phyloP scores from a whole-genome alignment of 1,140 invertebrate genomes.

The Platorchestia sp. region DNA sequence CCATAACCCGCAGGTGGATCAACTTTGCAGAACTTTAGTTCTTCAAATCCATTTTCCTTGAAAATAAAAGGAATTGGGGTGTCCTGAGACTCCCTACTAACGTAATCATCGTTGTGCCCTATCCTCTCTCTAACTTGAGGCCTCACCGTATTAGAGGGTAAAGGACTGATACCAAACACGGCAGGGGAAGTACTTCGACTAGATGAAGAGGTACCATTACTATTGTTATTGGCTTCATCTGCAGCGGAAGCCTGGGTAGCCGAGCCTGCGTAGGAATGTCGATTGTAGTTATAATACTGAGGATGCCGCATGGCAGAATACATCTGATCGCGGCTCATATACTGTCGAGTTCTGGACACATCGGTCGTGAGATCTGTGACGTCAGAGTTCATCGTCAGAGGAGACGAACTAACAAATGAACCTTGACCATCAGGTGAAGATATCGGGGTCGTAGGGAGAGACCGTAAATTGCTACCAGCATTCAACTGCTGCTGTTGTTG shows the following conservation, averaged over 20 bases:
- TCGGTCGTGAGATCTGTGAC: slow-evolving; percentile 65
- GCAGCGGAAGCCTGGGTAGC: slow-evolving; percentile 38
- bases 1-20: slow-evolving; percentile 51
- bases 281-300: slow-evolving; percentile 65
- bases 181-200: slow-evolving; percentile 66
- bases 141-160: slow-evolving; percentile 63
- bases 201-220: slow-evolving; percentile 62
- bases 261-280: slow-evolving; percentile 47
- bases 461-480: slow-evolving; percentile 59
- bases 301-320: slow-evolving; percentile 67
- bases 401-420: slow-evolving; percentile 61
- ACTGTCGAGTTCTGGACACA: slow-evolving; percentile 62
- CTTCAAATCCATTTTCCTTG: slow-evolving; percentile 35
- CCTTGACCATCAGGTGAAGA: slow-evolving; percentile 66
- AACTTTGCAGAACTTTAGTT: slow-evolving; percentile 45
- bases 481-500: slow-evolving; percentile 23
- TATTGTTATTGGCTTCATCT: slow-evolving; percentile 47
- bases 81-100: slow-evolving; percentile 45
- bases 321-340: slow-evolving; percentile 66
- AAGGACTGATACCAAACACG: slow-evolving; percentile 66
- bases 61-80: slow-evolving; percentile 40
- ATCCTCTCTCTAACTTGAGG: slow-evolving; percentile 61
- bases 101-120: slow-evolving; percentile 9
- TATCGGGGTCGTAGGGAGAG: slow-evolving; percentile 65
- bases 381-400: slow-evolving; percentile 62